A percentile compares a stretch with the other conserved stretches of the same genome.
Evolutionary conservation across 2,113 vertebrate species (phyloP).

Genomic region (Seriola dumerili): DNA sequence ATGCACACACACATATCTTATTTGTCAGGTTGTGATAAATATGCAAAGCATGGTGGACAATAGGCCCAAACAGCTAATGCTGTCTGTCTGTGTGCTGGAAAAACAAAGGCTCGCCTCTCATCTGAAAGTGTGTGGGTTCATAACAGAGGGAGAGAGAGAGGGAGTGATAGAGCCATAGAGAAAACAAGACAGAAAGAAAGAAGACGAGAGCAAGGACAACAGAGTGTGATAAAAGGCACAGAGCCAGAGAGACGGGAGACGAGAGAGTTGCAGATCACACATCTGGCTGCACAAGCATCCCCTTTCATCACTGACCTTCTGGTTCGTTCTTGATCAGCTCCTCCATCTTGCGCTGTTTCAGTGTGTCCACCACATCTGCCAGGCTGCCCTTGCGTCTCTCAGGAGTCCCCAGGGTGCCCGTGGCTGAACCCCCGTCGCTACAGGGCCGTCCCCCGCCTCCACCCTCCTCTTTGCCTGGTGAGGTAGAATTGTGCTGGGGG

Average conservation of each 20-base stretch:
- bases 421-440: conserved; percentile 88
- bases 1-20: conserved; percentile 31
- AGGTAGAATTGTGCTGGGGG: conserved; percentile 98
- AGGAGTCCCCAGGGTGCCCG: conserved; percentile 91
- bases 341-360: conserved; percentile 99
- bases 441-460: conserved; percentile 90
- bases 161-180: conserved; percentile 27
- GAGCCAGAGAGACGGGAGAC: conserved; percentile 31
- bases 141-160: conserved; percentile 53
- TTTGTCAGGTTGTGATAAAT: conserved; percentile 80
- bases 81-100: conserved; percentile 66
- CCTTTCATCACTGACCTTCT: conserved; percentile 90
- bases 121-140: conserved; percentile 62
- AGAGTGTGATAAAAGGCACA: conserved; percentile 40
- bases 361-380: conserved; percentile 97
- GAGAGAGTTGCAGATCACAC: conserved; percentile 46
- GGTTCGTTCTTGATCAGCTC: conserved; percentile 99
- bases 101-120: conserved; percentile 75
- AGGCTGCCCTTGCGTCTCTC: conserved; percentile 98
- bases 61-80: conserved; percentile 78
- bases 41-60: conserved; percentile 81
- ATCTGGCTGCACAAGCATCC: conserved; percentile 53
- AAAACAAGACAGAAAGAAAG: conserved; percentile 31
- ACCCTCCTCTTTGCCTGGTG: conserved; percentile 93
- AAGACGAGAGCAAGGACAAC: conserved; percentile 32